Base-by-base conservation (phyloP, 2,113 vertebrate genomes). In the Donacobius atricapilla region DNA sequence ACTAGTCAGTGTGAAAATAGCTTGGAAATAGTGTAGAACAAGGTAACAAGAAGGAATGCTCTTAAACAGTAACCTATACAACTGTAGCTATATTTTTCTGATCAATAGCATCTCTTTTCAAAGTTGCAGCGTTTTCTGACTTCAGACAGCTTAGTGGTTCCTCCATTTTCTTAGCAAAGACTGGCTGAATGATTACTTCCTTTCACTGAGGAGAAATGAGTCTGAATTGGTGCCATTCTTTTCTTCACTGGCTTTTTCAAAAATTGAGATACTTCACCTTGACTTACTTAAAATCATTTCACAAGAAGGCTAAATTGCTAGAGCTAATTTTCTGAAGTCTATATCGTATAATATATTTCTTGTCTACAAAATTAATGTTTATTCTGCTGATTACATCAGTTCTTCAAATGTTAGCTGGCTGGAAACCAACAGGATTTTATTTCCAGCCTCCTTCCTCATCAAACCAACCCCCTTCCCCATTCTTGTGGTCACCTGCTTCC, bases 391-490 rank as follows among this genome's bases (percentile, higher is more conserved):
- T 17, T 44, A n/a, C 22, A 12, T 58, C 17, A 66, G 9, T 44
- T 61, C 20, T 72, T 81, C 45, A 37, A 86, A 33, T 5, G 3
- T 24, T 72, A 64, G 18, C 35, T 66, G 10, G 11, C 30, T 75
- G n/a, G 33, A 93, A 94, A 30, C 3, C 19, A 53, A 8, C 0
- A 10, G 1, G 5, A 19, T 25, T 86, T 91, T n/a, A n/a, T n/a
- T n/a, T n/a, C n/a, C n/a, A n/a, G n/a, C n/a, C n/a, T n/a, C n/a
- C n/a, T n/a, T n/a, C n/a, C n/a, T n/a, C n/a, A n/a, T n/a, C n/a
- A n/a, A n/a, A n/a, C n/a, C n/a, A n/a, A 4, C 1, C 6, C 23
- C 8, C 3, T 25, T 30, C 16, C 11, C 19, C 22, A 63, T 14
- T 11, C 12, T 20, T 1, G 1, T 33, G 19, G 33, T 39, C 30